Evolutionary conservation across 2,113 vertebrate species (phyloP).

Genomic region (Speoplatyrhinus poulsoni): DNA sequence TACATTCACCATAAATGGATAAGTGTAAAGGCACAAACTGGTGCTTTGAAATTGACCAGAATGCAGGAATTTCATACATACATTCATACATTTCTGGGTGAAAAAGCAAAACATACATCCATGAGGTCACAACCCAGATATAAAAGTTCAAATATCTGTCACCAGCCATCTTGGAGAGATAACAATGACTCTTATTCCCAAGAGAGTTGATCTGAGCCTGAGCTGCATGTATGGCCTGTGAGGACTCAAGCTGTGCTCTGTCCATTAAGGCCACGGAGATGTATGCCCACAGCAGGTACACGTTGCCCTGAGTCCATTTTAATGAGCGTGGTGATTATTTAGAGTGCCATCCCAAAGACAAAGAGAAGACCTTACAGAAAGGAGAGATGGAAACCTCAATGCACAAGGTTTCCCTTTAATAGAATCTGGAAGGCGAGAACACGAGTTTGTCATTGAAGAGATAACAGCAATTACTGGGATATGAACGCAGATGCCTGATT

Average conservation of each 20-base stretch:
- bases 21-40: too few species aligned
- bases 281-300: neutral
- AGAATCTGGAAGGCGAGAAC: neutral
- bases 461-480: neutral
- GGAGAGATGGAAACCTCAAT: conserved; percentile 13
- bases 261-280: neutral
- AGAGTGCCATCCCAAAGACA: conserved; percentile 29
- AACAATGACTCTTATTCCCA: too few species aligned
- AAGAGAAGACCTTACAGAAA: neutral
- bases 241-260: neutral
- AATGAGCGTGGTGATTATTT: conserved; percentile 41
- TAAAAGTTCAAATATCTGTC: too few species aligned
- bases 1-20: too few species aligned
- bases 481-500: too few species aligned
- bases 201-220: too few species aligned
- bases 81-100: too few species aligned
- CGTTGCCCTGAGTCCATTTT: conserved; percentile 20
- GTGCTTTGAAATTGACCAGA: too few species aligned
- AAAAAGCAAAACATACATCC: too few species aligned
- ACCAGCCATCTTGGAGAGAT: too few species aligned
- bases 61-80: too few species aligned
- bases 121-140: too few species aligned
- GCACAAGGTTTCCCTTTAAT: conserved; percentile 8
- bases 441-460: neutral
- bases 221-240: neutral